phyloP scores from a whole-genome alignment of 2,113 vertebrate species.

The Pelodiscus sinensis region DNA sequence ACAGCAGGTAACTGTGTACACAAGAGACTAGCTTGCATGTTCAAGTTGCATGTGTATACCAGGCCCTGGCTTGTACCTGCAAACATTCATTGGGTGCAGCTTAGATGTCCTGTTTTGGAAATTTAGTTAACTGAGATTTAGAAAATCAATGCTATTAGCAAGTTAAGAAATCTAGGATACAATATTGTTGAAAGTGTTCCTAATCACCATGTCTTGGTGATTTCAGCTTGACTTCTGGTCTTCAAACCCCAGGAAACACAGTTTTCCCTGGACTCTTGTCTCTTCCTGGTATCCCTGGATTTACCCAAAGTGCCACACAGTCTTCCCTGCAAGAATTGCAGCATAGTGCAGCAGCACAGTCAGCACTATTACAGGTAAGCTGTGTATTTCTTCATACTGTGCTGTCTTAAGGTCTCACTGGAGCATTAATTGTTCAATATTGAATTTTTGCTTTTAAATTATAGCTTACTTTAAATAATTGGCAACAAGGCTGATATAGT shows the following conservation, averaged over 20 bases:
- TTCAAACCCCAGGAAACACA: slow-evolving; percentile 87
- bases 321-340: slow-evolving; percentile 89
- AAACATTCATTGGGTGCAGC: neutral
- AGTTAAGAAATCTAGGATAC: neutral
- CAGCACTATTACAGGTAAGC: slow-evolving; percentile 91
- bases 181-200: neutral
- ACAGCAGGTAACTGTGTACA: neutral
- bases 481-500: neutral
- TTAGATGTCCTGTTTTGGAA: neutral
- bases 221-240: slow-evolving; percentile 86
- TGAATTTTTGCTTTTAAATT: neutral
- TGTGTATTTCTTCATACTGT: neutral
- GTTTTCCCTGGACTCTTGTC: slow-evolving; percentile 93
- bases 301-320: slow-evolving; percentile 87
- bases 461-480: neutral
- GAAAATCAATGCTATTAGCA: neutral
- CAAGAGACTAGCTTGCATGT: neutral
- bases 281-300: slow-evolving; percentile 92
- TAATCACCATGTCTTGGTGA: slow-evolving; percentile 5
- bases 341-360: slow-evolving; percentile 87
- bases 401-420: neutral
- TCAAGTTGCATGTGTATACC: neutral
- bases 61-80: neutral
- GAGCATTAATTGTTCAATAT: neutral
- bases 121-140: neutral